Conservation (phyloP, 2,888 invertebrate genomes). For the Yponomeuta evonymella region DNA sequence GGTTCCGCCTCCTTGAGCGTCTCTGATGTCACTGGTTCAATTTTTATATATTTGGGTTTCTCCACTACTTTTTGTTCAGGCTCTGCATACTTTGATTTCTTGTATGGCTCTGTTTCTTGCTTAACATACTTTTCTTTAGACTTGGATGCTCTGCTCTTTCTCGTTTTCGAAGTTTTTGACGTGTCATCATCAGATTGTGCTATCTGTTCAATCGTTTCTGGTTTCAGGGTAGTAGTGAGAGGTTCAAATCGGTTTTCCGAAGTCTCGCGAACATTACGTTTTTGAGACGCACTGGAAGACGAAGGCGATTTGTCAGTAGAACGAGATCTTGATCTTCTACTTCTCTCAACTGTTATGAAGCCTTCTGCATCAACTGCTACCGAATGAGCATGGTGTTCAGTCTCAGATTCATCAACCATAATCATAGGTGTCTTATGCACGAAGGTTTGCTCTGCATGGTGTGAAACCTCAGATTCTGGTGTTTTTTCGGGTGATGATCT, state of each 20-base stretch:
- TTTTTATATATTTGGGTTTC: slow-evolving; percentile 27
- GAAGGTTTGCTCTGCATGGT: slow-evolving; percentile 14
- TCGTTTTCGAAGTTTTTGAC: slow-evolving; percentile 33
- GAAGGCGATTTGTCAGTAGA: slow-evolving; percentile 61
- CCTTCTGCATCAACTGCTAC: slow-evolving; percentile 58
- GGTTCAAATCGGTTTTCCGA: slow-evolving; percentile 57
- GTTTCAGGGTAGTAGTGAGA: slow-evolving; percentile 35
- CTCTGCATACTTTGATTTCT: slow-evolving; percentile 38
- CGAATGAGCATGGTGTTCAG: slow-evolving; percentile 39
- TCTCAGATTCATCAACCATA: slow-evolving; percentile 51
- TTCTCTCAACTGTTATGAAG: slow-evolving; percentile 66
- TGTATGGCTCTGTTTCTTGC: slow-evolving; percentile 27
- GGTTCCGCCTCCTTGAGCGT: background rate
- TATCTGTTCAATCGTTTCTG: slow-evolving; percentile 30
- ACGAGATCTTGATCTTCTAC: slow-evolving; percentile 69
- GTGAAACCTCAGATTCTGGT: slow-evolving; percentile 29
- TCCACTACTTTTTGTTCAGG: slow-evolving; percentile 35
- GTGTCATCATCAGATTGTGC: slow-evolving; percentile 35
- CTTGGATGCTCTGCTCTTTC: slow-evolving; percentile 54
- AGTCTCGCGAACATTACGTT: slow-evolving; percentile 39
- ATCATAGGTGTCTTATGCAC: slow-evolving; percentile 47
- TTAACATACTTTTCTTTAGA: slow-evolving; percentile 59
- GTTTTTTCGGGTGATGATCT: slow-evolving; percentile 49
- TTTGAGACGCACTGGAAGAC: slow-evolving; percentile 35
- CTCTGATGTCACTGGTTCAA: slow-evolving; percentile 10